These are phyloP conservation scores for Manduca sexta DNA, from an alignment of 1,140 invertebrate species.

Conservation along the genomic window DNA sequence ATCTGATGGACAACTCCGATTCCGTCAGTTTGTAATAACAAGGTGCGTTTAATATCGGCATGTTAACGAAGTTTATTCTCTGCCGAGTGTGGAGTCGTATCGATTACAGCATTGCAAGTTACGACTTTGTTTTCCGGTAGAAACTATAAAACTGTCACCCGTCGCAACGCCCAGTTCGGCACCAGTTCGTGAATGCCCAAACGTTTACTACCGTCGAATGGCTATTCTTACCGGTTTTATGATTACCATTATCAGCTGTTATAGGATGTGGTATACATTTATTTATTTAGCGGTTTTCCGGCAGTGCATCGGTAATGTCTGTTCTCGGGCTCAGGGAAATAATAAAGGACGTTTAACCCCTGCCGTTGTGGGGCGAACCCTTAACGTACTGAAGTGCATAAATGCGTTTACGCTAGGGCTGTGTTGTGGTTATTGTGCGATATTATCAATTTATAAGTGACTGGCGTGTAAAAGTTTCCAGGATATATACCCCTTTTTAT, in stretches of 20 bases:
- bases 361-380: neutral
- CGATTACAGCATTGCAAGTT: conserved; percentile 12
- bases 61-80: too few species aligned
- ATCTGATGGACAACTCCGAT: too few species aligned
- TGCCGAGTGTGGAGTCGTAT: neutral
- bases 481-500: too few species aligned
- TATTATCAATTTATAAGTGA: too few species aligned
- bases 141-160: conserved; percentile 48
- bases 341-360: neutral
- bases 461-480: too few species aligned
- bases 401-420: too few species aligned
- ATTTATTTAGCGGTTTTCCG: conserved; percentile 56
- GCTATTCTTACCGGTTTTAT: conserved; percentile 31
- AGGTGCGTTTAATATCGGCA: too few species aligned
- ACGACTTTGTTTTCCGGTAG: conserved; percentile 35
- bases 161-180: conserved; percentile 33
- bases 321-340: conserved; percentile 8
- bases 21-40: too few species aligned
- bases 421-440: too few species aligned
- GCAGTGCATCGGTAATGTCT: conserved; percentile 19
- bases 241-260: conserved; percentile 49
- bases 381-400: too few species aligned
- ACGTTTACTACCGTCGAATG: too few species aligned
- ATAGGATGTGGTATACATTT: conserved; percentile 50
- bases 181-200: too few species aligned